Conservation (phyloP, 2,113 vertebrate species). For the Serilophus lunatus region DNA sequence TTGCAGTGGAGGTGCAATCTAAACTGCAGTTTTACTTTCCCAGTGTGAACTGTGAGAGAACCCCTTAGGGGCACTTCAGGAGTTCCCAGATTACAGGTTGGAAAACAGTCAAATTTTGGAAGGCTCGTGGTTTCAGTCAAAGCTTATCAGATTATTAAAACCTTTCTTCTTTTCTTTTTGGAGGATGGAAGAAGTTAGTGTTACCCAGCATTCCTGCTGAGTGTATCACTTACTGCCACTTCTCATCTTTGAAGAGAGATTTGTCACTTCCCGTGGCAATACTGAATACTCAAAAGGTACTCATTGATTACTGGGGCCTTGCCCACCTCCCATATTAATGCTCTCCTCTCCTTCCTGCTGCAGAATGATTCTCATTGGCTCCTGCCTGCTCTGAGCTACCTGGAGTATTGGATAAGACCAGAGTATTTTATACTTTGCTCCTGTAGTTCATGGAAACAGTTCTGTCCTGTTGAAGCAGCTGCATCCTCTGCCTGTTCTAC, state of each 20-base stretch:
- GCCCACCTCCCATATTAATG: not conserved
- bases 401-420: not conserved
- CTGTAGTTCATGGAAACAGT: not conserved
- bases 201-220: conserved; percentile 26
- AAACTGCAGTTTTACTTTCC: not conserved
- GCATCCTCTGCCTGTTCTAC: conserved; percentile 4
- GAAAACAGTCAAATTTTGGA: not conserved
- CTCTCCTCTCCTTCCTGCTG: not conserved
- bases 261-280: conserved; percentile 18
- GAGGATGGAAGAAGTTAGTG: conserved; percentile 51
- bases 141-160: conserved; percentile 13
- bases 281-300: conserved; percentile 40
- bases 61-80: not conserved
- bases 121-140: not conserved
- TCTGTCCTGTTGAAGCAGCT: not conserved
- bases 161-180: conserved; percentile 36
- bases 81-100: not conserved
- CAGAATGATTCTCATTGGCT: not conserved
- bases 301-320: conserved; percentile 17
- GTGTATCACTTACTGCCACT: conserved; percentile 10
- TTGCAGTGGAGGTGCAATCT: not conserved
- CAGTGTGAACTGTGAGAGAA: not conserved
- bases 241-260: conserved; percentile 39
- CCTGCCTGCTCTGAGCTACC: not conserved
- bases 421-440: not conserved